Conservation (phyloP, 2,113 vertebrate species). For the Peromyscus leucopus region DNA sequence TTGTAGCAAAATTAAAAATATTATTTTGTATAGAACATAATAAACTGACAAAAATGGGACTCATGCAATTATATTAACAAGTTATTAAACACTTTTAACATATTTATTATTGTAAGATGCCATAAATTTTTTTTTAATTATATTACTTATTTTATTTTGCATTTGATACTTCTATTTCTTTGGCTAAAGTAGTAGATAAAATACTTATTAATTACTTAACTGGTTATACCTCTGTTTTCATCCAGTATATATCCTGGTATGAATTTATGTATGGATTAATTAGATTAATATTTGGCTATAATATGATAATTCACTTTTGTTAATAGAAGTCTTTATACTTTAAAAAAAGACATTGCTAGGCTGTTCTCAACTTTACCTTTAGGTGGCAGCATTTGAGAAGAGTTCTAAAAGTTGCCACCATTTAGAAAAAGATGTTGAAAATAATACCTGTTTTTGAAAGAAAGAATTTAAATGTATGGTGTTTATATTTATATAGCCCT, state of each 20-base stretch:
- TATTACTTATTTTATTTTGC: background rate
- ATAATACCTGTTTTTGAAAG: background rate
- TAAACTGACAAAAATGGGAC: background rate
- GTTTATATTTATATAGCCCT: background rate
- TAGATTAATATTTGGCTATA: background rate
- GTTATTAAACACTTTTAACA: background rate
- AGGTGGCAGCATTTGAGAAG: slow-evolving; percentile 89
- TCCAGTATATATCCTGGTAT: background rate
- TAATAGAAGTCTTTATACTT: background rate
- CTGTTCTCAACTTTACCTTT: slow-evolving; percentile 78
- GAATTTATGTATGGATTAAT: background rate
- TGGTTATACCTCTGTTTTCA: background rate
- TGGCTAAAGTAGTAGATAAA: slow-evolving; percentile 25
- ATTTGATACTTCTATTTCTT: background rate
- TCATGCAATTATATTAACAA: slow-evolving; percentile 9
- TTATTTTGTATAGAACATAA: background rate
- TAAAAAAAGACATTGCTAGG: background rate
- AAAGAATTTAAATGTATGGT: background rate
- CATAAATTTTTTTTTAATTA: background rate
- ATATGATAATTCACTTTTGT: slow-evolving; percentile 5
- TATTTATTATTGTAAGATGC: background rate
- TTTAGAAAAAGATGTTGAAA: slow-evolving; percentile 50
- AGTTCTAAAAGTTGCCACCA: slow-evolving; percentile 73
- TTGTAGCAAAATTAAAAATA: slow-evolving; percentile 38
- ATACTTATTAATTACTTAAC: slow-evolving; percentile 13